Base-by-base conservation (phyloP, 92 coral and sea anemone genomes). In the Phenganax marumi region DNA sequence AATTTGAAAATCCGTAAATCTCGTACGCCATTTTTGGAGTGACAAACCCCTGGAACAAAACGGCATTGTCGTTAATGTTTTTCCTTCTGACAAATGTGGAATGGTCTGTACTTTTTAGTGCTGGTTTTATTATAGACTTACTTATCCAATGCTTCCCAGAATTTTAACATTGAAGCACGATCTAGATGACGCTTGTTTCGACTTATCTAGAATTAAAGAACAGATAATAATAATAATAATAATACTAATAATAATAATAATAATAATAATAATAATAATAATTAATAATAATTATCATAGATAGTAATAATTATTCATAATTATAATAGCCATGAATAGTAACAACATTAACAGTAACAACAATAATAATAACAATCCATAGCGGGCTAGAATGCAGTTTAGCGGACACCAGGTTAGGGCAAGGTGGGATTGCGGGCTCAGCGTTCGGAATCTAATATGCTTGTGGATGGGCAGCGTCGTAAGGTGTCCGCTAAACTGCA, bases 81-180 rank as follows among this genome's bases (percentile, higher is more conserved):
- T 56, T 12, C 18, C 39, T 22, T 58, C 0, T 8, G 7, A 21
- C 10, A 33, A 33, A 33, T 33, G 43, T 33, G 5, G 43, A 33
- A 33, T 1, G 43, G 43, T 33, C 43, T 33, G 5, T 33, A 33
- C 5, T 33, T 33, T 33, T 33, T 33, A 33, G 2, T 33, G 2
- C 43, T 33, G 3, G 43, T 33, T 33, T 33, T 5, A 33, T 33
- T 33, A 33, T 5, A 64, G n/a, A 86, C 97, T 87, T 89, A 95
- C 98, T 95, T 95, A 89, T 95, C 98, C 46, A 95, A 89, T 63
- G 85, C 91, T 63, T 94, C 97, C 98, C 98, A 95, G 88, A 92
- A 95, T 51, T 88, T 89, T 52, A 90, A 90, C 89, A 95, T 90
- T 13, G 97, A 92, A 7, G 97, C 98, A 52, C 93, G 91, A 82